phyloP scores from a whole-genome alignment of 2,888 invertebrate genomes.

The Parnassius glacialis region DNA sequence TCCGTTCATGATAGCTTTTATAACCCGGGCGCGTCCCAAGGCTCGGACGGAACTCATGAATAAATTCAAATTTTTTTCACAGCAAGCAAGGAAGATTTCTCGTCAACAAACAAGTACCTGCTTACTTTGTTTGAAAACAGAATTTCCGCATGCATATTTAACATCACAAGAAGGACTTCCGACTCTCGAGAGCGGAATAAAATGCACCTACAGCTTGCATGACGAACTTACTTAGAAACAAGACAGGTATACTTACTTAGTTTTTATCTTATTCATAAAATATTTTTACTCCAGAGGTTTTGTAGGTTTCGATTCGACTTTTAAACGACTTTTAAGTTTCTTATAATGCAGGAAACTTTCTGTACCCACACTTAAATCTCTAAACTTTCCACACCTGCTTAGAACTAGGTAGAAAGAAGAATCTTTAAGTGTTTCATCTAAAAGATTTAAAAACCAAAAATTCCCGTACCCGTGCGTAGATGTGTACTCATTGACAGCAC shows the following conservation, averaged over 20 bases:
- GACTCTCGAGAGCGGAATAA: conserved; percentile 6
- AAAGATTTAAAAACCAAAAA: background rate
- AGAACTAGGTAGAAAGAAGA: too few species aligned
- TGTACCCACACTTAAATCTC: too few species aligned
- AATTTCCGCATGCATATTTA: conserved; percentile 24
- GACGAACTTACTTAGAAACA: conserved; percentile 3
- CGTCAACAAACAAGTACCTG: conserved; percentile 9
- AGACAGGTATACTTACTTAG: too few species aligned
- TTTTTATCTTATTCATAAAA: too few species aligned
- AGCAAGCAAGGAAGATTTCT: conserved; percentile 1
- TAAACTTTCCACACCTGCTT: too few species aligned
- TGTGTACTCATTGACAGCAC: background rate
- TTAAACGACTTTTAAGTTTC: too few species aligned
- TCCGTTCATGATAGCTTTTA: background rate
- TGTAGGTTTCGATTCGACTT: too few species aligned
- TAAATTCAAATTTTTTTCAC: conserved; percentile 19
- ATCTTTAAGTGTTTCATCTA: too few species aligned
- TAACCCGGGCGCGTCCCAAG: background rate
- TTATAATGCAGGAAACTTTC: too few species aligned
- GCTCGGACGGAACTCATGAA: conserved; percentile 7
- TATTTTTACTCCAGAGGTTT: too few species aligned
- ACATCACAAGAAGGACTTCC: conserved; percentile 8
- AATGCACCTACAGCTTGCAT: conserved; percentile 9
- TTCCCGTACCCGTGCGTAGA: background rate
- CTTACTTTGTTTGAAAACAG: conserved; percentile 15